Evolutionary conservation across 1,140 invertebrate genomes (phyloP), one percentile per base, ranked within the genome.

Genomic region (Scaptodrosophila lebanonensis): DNA sequence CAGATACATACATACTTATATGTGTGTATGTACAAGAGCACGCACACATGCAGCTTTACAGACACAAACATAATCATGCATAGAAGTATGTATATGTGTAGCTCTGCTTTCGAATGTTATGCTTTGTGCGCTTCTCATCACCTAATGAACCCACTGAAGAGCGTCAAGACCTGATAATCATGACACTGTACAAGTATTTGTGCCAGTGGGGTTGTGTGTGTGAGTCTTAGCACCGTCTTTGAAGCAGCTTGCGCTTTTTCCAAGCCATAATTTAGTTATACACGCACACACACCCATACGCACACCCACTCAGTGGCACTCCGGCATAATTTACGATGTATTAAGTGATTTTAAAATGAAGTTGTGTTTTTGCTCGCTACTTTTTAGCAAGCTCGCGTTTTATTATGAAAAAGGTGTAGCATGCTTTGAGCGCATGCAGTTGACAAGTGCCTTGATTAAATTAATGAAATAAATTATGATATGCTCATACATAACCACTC

Each of bases 381-480:
- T 47, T 47, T 76, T 66, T 58, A 43, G 56, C 60, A 39, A 68
- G 50, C 47, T 60, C 47, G n/a, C n/a, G n/a, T n/a, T n/a, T n/a
- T n/a, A n/a, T n/a, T n/a, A n/a, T n/a, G n/a, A 36, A 42, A 33
- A 57, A 43, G 64, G 63, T 59, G 64, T 59, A 45, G 64, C 62
- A 45, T 47, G 49, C 54, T 40, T 66, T 50, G 71, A 50, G 43
- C 57, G 53, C 51, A 59, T 77, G 76, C 66, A 82, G 70, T 75
- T 83, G 76, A 82, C 75, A 82, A 76, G 75, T 82, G 76, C 76
- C 65, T 83, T 82, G 76, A 82, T 82, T 82, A 82, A 82, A 82
- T 82, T 83, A 82, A 82, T 82, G 75, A 83, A 82, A 82, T 82
- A 82, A 82, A 82, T 82, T 82, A 82, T 82, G 75, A 82, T 71